Conservation (phyloP, 2,113 vertebrate genomes). For the Melanerpes aurifrons region DNA sequence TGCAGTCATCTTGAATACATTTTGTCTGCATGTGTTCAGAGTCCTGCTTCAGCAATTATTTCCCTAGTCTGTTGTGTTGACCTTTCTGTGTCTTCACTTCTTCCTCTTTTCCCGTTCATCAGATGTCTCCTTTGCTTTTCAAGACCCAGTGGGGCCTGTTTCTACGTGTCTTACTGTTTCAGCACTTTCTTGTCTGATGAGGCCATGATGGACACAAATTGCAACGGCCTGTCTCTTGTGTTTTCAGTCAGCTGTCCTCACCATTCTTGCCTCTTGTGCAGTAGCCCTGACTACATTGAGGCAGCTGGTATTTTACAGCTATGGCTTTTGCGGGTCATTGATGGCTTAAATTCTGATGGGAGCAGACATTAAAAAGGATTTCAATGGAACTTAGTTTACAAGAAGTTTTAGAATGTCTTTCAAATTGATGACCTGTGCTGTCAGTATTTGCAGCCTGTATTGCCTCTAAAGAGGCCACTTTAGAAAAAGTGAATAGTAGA, state of each 20-base stretch:
- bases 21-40: background rate
- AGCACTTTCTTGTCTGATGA: background rate
- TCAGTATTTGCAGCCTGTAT: background rate
- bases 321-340: background rate
- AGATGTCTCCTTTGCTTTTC: background rate
- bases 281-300: too few species aligned
- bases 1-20: rapidly evolving
- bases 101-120: slow-evolving; percentile 22
- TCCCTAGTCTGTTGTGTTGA: background rate
- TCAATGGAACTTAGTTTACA: background rate
- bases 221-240: background rate
- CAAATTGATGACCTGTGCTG: background rate
- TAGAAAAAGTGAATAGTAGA: background rate
- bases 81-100: slow-evolving; percentile 1
- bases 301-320: background rate
- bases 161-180: background rate
- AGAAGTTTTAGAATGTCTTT: background rate
- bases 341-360: background rate
- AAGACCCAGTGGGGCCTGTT: background rate
- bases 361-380: background rate
- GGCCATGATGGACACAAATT: background rate
- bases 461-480: background rate
- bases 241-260: background rate
- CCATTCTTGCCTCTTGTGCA: rapidly evolving
- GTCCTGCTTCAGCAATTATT: background rate